Evolutionary conservation across 2,888 invertebrate genomes (phyloP), one percentile per base, ranked within the genome.

Genomic region (Microdon myrmicae): DNA sequence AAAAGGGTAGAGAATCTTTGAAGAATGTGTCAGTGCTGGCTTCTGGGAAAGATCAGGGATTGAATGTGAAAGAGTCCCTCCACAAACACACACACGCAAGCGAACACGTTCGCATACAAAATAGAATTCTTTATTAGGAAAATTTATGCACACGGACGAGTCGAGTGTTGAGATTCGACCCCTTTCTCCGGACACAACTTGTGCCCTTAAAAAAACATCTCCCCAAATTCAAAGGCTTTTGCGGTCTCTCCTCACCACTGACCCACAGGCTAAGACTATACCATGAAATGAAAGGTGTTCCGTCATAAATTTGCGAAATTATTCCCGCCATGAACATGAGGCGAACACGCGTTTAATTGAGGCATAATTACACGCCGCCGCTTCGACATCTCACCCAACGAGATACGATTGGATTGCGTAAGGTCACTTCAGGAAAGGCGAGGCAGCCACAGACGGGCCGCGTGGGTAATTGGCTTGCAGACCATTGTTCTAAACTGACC

Each of bases 271-370:
- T n/a, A n/a, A n/a, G n/a, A n/a, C n/a, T n/a, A n/a, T n/a, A n/a
- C n/a, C n/a, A n/a, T n/a, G n/a, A n/a, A n/a, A n/a, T n/a, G n/a
- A n/a, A n/a, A n/a, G n/a, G n/a, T n/a, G n/a, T n/a, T n/a, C n/a
- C n/a, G n/a, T n/a, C n/a, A n/a, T n/a, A n/a, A n/a, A n/a, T n/a
- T n/a, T n/a, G n/a, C n/a, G n/a, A n/a, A n/a, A n/a, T n/a, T n/a
- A n/a, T n/a, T n/a, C n/a, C n/a, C n/a, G n/a, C n/a, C n/a, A n/a
- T n/a, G n/a, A n/a, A n/a, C n/a, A n/a, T n/a, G 37, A 45, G 47
- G 54, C 51, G 56, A 53, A 64, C 58, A 58, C 58, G 58, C 58
- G 64, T 64, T 64, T 64, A 64, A 64, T 64, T 64, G 64, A 64
- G 51, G 64, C 58, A 47, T 53, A 64, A 64, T 64, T 64, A 51